Conservation (phyloP, 2,888 invertebrate genomes). For the Crocallis elinguaria region DNA sequence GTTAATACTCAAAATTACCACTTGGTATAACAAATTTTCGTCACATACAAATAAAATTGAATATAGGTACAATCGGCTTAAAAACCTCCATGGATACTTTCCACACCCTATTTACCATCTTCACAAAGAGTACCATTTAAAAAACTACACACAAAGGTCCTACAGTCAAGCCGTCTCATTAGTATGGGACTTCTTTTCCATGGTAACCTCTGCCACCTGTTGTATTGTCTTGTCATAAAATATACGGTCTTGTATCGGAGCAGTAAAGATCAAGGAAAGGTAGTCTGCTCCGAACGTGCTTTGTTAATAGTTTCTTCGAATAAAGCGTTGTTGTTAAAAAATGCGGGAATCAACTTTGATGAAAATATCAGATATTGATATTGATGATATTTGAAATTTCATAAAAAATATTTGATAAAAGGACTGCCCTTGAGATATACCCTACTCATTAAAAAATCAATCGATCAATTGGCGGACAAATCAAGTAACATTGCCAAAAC, state of each 20-base stretch:
- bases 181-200: constrained; percentile 20
- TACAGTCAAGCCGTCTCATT: constrained; percentile 21
- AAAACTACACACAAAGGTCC: constrained; percentile 15
- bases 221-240: constrained; percentile 34
- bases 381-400: too few relatives aligned
- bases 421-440: too few relatives aligned
- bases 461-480: too few relatives aligned
- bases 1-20: too few relatives aligned
- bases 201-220: constrained; percentile 18
- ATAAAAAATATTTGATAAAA: too few relatives aligned
- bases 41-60: too few relatives aligned
- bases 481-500: too few relatives aligned
- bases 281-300: not conserved
- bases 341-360: too few relatives aligned
- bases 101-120: constrained; percentile 3
- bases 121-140: constrained; percentile 1
- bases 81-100: not conserved
- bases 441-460: too few relatives aligned
- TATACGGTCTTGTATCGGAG: not conserved
- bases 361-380: too few relatives aligned
- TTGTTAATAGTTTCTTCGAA: not conserved
- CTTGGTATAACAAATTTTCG: too few relatives aligned
- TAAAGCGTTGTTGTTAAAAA: not conserved
- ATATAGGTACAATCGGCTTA: too few relatives aligned
- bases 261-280: not conserved